These are phyloP conservation scores for Progne subis DNA, from an alignment of 2,113 vertebrate species.

Conservation along the genomic window DNA sequence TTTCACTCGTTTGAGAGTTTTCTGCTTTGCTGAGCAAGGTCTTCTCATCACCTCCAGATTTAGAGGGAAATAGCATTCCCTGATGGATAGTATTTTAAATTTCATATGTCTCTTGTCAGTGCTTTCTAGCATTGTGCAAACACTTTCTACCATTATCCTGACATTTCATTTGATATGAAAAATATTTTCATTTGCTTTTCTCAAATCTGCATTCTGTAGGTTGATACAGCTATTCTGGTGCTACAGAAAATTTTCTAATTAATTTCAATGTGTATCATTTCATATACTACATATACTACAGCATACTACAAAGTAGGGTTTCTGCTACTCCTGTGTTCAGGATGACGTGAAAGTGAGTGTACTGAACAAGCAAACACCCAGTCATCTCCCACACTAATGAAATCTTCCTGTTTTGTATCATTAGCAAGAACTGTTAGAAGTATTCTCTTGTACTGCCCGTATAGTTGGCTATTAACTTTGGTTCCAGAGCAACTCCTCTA, in stretches of 20 bases:
- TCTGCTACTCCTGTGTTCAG: neutral
- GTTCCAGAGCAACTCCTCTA: neutral
- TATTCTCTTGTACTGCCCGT: neutral
- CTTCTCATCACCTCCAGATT: neutral
- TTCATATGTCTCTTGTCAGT: neutral
- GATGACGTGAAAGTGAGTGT: neutral
- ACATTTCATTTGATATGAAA: neutral
- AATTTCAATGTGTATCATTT: neutral
- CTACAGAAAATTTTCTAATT: neutral
- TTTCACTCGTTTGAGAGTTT: neutral
- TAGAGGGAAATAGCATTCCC: neutral
- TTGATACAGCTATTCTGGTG: neutral
- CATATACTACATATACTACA: neutral
- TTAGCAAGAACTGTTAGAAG: neutral
- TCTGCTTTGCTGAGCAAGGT: neutral
- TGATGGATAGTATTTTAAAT: neutral
- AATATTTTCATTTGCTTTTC: neutral
- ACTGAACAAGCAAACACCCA: neutral
- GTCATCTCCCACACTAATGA: neutral
- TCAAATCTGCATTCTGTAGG: neutral
- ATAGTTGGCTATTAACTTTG: neutral
- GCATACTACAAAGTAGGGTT: fast-evolving
- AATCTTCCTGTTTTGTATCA: neutral
- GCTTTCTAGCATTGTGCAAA: neutral
- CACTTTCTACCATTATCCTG: neutral